Evolutionary conservation across 2,113 vertebrate species (phyloP).

Genomic region (Arothron firmamentum): DNA sequence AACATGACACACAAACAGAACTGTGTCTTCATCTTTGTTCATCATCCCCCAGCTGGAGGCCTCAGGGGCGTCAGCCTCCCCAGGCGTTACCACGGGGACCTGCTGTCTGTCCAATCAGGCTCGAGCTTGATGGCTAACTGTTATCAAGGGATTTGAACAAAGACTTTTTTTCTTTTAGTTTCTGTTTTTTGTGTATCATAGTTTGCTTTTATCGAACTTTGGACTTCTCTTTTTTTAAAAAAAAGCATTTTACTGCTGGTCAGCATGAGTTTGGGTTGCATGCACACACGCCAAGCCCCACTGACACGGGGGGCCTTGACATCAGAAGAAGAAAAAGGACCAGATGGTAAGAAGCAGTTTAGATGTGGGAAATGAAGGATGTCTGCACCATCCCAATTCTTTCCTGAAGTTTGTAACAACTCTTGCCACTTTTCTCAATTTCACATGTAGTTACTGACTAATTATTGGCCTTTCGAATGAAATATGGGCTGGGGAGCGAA

Average conservation of each 20-base stretch:
- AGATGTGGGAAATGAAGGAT: neutral
- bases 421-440: conserved; percentile 19
- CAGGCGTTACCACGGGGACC: conserved; percentile 35
- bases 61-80: conserved; percentile 4
- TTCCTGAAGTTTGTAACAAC: conserved; percentile 2
- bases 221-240: neutral
- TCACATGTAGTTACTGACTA: neutral
- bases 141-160: neutral
- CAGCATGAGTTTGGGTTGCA: conserved; percentile 77
- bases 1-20: neutral
- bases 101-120: conserved; percentile 21
- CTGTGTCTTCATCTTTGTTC: neutral
- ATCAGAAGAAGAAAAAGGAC: too few species aligned
- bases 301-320: conserved; percentile 78
- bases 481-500: conserved; percentile 21
- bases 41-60: neutral
- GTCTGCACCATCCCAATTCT: too few species aligned
- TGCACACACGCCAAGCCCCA: conserved; percentile 71
- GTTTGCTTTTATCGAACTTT: neutral
- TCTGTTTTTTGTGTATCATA: neutral
- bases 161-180: neutral
- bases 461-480: conserved; percentile 26
- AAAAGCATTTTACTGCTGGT: too few species aligned
- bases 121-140: neutral
- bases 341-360: conserved; percentile 61